Evolutionary conservation across 2,888 invertebrate species (phyloP), one percentile per base, ranked within the genome.

Genomic region (Cryptocheilus praepositus): DNA sequence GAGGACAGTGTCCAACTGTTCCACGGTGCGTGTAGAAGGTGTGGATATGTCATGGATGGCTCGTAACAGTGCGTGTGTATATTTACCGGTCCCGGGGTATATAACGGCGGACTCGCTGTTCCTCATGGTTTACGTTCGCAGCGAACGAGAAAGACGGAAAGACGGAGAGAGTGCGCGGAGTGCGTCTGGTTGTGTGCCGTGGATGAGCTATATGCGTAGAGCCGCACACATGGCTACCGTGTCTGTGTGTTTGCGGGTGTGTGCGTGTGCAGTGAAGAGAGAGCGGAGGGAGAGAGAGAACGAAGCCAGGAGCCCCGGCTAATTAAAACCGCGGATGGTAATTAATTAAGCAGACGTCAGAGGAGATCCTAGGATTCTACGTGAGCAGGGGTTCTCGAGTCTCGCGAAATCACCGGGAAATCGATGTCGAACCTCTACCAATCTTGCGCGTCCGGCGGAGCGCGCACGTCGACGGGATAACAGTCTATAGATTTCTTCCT

Each of bases 261-360:
- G 36, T 36, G 36, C 11, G 13, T 7, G 36, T 36, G 36, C 36
- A 36, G 36, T 1, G 36, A 16, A 53, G 49, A 46, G 66, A 36
- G 58, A 59, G 49, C 18, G 49, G 49, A 43, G 49, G 63, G 28
- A 44, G 53, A 56, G 36, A 36, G 76, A 63, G 74, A 56, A 64
- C 63, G 81, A 76, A 71, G 76, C 76, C 79, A 73, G 79, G 67
- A 81, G 74, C 72, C 75, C 80, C 80, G 76, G 87, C 87, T 88
- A 88, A 88, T 88, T 88, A 88, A 88, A 88, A 88, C 87, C 88
- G 83, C 85, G 86, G 87, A 88, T 86, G 83, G 87, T 88, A 87
- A 88, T 88, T 87, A 88, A 88, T 88, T 88, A 87, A 88, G 87
- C 86, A 85, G 83, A 85, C 83, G 86, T 85, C 85, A 85, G 86